Conservation (phyloP, 2,888 invertebrate genomes). For the Lasius platythorax region DNA sequence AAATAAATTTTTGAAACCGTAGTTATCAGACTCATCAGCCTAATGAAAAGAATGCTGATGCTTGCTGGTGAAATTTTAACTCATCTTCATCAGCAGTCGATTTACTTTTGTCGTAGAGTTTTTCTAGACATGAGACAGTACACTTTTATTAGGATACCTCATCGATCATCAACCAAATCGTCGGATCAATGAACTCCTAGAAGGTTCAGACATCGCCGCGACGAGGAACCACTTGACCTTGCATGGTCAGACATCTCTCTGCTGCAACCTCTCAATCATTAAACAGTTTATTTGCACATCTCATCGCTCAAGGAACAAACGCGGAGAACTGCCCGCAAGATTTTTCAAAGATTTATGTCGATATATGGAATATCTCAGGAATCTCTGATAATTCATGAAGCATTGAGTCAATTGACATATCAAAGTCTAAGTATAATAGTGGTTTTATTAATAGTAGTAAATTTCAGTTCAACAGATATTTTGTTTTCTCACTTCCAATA, state of each 20-base stretch:
- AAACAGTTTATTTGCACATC: constrained; percentile 46
- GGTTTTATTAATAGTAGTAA: background rate
- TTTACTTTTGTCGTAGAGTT: constrained; percentile 25
- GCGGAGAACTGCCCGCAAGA: background rate
- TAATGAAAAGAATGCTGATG: background rate
- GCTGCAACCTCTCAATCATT: constrained; percentile 42
- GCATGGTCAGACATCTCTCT: constrained; percentile 44
- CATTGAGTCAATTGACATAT: background rate
- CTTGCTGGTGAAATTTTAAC: background rate
- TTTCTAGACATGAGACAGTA: constrained; percentile 6
- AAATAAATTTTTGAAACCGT: background rate
- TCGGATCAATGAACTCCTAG: constrained; percentile 29
- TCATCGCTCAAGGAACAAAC: constrained; percentile 8
- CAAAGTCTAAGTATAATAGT: background rate
- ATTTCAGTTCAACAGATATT: background rate
- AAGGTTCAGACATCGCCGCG: constrained; percentile 47
- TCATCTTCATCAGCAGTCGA: background rate
- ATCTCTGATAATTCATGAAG: background rate
- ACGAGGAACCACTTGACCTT: constrained; percentile 50
- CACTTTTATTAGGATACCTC: constrained; percentile 15
- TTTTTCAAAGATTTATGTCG: background rate
- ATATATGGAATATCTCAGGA: background rate
- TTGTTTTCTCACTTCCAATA: background rate
- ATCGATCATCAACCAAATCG: constrained; percentile 42
- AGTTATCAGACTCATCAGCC: background rate